Conservation (phyloP, 2,888 invertebrate genomes). For the Aphelenchoides bicaudatus region DNA sequence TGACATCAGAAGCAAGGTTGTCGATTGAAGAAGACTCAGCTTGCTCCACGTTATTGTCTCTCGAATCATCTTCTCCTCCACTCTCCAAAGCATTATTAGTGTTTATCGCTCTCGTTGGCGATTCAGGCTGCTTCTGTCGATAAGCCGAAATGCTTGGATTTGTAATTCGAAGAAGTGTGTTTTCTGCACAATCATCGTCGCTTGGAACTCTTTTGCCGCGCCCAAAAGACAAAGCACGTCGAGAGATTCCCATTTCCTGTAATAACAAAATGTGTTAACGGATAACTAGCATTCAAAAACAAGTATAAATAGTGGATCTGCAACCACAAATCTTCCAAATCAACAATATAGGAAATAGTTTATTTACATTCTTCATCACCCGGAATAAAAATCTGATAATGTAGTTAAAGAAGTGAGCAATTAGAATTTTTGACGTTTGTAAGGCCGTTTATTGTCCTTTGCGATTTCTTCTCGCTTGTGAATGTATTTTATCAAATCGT, state of each 20-base stretch:
- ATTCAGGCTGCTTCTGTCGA: not conserved
- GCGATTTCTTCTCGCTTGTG: not conserved
- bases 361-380: not conserved
- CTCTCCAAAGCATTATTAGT: no score
- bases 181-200: not conserved
- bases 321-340: no score
- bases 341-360: not conserved
- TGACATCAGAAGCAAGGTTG: no score
- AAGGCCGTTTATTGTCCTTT: not conserved
- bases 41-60: not conserved
- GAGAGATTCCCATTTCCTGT: conserved; percentile 1
- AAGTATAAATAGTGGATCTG: not conserved
- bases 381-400: no score
- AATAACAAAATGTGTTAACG: no score
- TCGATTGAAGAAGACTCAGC: conserved; percentile 1
- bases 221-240: not conserved
- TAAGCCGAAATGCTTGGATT: not conserved
- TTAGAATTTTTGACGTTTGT: conserved; percentile 9
- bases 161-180: not conserved
- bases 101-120: not conserved
- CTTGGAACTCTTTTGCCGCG: conserved; percentile 5
- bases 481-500: conserved; percentile 14
- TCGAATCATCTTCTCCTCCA: conserved; percentile 1
- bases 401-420: no score
- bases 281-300: no score